These are phyloP conservation scores for Semaprochilodus insignis DNA, from an alignment of 2,797 vertebrate species.

Conservation along the genomic window DNA sequence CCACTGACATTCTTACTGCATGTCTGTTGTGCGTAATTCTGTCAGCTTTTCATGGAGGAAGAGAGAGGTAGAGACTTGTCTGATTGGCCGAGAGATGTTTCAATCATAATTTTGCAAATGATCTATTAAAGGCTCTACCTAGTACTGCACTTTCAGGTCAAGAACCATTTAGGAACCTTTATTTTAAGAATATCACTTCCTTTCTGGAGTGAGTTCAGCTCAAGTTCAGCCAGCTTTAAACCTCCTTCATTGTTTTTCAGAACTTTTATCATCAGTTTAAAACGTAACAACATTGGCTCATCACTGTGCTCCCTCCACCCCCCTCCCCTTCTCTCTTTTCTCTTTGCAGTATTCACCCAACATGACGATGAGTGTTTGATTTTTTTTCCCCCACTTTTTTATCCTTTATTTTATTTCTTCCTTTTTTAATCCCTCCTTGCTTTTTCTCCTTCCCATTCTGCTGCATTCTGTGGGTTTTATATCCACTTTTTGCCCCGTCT, in stretches of 20 bases:
- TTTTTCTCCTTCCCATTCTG: slow-evolving; percentile 30
- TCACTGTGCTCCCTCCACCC: slow-evolving; percentile 57
- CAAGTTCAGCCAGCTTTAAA: background rate
- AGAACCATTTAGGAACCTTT: too few relatives aligned
- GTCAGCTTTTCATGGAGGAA: too few relatives aligned
- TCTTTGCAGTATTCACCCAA: slow-evolving; percentile 91
- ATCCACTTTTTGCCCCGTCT: background rate
- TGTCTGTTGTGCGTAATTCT: too few relatives aligned
- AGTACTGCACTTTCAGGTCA: too few relatives aligned
- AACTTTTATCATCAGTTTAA: background rate
- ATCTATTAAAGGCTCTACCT: too few relatives aligned
- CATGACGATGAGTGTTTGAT: slow-evolving; percentile 96
- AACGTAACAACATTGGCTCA: background rate
- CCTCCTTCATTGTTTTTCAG: background rate
- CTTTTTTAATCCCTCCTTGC: slow-evolving; percentile 62
- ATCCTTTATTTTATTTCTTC: slow-evolving; percentile 67
- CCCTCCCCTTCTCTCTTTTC: slow-evolving; percentile 68
- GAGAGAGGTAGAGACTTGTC: too few relatives aligned
- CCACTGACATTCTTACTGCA: too few relatives aligned
- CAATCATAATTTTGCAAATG: too few relatives aligned
- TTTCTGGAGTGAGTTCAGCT: background rate
- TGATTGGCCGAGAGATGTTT: too few relatives aligned
- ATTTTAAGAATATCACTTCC: too few relatives aligned
- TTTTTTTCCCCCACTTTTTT: slow-evolving; percentile 68
- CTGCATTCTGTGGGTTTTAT: slow-evolving; percentile 34